phyloP scores from a whole-genome alignment of 2,113 vertebrate species.

The Fulica atra region DNA sequence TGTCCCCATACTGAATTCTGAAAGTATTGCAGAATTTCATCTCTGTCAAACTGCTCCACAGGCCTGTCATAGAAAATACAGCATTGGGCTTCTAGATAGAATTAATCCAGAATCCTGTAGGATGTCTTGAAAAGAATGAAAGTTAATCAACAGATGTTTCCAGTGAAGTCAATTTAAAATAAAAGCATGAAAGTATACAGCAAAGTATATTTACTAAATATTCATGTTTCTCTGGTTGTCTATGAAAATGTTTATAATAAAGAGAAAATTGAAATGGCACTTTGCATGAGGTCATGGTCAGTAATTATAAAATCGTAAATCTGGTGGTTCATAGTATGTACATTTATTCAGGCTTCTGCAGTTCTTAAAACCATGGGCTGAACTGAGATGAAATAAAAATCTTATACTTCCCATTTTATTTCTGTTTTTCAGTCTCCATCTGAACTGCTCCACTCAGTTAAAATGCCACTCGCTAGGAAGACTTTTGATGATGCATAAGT shows the following conservation, averaged over 20 bases:
- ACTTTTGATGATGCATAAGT: not conserved
- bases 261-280: not conserved
- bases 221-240: not conserved
- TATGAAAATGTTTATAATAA: not conserved
- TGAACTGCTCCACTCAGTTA: not conserved
- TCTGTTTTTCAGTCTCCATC: not conserved
- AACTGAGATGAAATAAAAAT: not conserved
- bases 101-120: not conserved
- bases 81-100: not conserved
- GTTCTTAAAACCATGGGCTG: not conserved
- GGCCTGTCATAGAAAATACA: not conserved
- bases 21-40: not conserved
- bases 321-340: not conserved
- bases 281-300: not conserved
- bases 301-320: not conserved
- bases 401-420: not conserved
- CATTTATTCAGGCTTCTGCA: not conserved
- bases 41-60: not conserved
- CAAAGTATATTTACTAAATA: not conserved
- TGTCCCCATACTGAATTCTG: not conserved
- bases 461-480: not conserved
- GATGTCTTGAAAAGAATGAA: not conserved
- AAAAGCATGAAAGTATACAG: not conserved
- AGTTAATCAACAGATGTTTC: not conserved
- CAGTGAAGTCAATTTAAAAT: not conserved